These are phyloP conservation scores for Hypolimnas misippus DNA, from an alignment of 2,888 invertebrate genomes.

Conservation along the genomic window DNA sequence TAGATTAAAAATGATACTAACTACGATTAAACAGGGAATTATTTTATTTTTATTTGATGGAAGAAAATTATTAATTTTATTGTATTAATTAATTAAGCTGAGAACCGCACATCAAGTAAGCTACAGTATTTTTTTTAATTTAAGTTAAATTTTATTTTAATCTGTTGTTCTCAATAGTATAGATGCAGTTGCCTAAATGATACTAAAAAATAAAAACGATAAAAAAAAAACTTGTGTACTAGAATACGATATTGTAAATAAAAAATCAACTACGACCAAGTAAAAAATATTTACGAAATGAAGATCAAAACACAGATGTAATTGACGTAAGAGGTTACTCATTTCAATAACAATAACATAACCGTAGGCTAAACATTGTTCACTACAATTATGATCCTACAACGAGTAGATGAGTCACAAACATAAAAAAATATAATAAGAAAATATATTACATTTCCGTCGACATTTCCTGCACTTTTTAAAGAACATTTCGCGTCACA, in stretches of 20 bases:
- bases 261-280: too few relatives aligned
- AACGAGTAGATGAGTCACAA: constrained; percentile 1
- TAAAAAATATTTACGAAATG: too few relatives aligned
- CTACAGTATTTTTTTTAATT: too few relatives aligned
- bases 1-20: constrained; percentile 7
- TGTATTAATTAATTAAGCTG: too few relatives aligned
- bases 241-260: too few relatives aligned
- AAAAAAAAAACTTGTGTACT: neutral
- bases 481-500: constrained; percentile 60
- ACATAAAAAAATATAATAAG: constrained; percentile 31
- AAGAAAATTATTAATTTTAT: too few relatives aligned
- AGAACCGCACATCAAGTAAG: too few relatives aligned
- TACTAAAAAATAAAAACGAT: too few relatives aligned
- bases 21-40: neutral
- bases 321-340: neutral
- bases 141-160: too few relatives aligned
- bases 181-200: too few relatives aligned
- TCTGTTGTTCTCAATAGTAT: too few relatives aligned
- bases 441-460: constrained; percentile 61
- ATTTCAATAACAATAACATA: neutral
- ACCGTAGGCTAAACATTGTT: neutral
- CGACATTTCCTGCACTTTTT: constrained; percentile 74
- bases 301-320: neutral
- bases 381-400: neutral
- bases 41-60: too few relatives aligned